phyloP scores from a whole-genome alignment of 2,797 vertebrate genomes.

The Simalia tracyae region DNA sequence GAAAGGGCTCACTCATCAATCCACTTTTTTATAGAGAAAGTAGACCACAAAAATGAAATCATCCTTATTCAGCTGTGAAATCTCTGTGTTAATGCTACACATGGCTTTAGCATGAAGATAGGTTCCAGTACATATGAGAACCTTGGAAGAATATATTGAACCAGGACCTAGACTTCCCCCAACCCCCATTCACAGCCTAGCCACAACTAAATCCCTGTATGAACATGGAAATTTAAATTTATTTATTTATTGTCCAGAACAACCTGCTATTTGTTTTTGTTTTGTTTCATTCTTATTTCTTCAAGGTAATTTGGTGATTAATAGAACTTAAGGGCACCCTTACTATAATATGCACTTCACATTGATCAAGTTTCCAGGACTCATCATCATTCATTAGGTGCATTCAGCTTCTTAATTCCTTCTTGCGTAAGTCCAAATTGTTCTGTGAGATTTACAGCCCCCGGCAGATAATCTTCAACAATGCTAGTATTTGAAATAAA shows the following conservation, averaged over 20 bases:
- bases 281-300: constrained; percentile 53
- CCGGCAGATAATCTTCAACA: constrained; percentile 56
- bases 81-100: background rate
- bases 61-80: background rate
- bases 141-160: background rate
- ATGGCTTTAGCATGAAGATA: background rate
- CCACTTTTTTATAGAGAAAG: background rate
- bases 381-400: constrained; percentile 61
- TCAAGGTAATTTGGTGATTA: constrained; percentile 63
- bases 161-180: background rate
- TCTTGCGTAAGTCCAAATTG: constrained; percentile 61
- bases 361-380: constrained; percentile 62
- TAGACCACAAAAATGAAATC: background rate
- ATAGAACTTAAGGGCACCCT: constrained; percentile 60
- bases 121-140: background rate
- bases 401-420: constrained; percentile 62
- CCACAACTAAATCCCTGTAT: background rate
- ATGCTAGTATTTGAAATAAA: constrained; percentile 53
- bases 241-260: constrained; percentile 35
- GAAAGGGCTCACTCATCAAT: background rate
- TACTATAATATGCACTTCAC: constrained; percentile 52
- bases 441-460: constrained; percentile 66
- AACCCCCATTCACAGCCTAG: background rate
- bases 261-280: constrained; percentile 35
- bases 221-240: background rate